Evolutionary conservation across 2,797 vertebrate genomes (phyloP), one percentile per base, ranked within the genome.

Genomic region (Hippocampus kuda): DNA sequence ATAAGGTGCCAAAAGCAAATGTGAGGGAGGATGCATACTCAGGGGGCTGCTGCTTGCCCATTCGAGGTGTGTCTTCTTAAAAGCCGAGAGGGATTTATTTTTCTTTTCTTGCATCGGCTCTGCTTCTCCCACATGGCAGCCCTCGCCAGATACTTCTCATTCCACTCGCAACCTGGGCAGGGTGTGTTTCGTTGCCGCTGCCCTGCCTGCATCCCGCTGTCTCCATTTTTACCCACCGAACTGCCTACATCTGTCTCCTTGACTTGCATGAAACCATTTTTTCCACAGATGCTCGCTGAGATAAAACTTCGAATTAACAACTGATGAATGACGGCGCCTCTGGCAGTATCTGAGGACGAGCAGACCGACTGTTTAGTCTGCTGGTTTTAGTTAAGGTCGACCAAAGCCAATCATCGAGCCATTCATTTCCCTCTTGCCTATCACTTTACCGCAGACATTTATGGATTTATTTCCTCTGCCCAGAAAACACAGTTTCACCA

Each of bases 61-160:
- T 86, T 86, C 65, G 79, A 88, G 84, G 84, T 90, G 86, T 88
- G 85, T 85, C 85, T 84, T 76, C 75, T 85, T 81, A 83, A 89
- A 88, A 78, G 79, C 81, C 74, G 69, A 68, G 41, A 24, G 61
- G 73, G 81, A 76, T 85, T 81, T 87, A 83, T 90, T 90, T 89
- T 87, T 82, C 77, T 86, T 89, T 83, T 81, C 88, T 87, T 85
- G 84, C 84, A 80, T 86, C 79, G 80, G 78, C 80, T 77, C 80
- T 51, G 77, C 75, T 83, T 88, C 86, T 87, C 84, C 86, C 88
- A 90, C 86, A 88, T 89, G 89, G 86, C 88, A 86, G 87, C 90
- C 88, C 86, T 89, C 88, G 88, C 85, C 82, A 90, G 85, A 89
- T 90, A 87, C 81, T 87, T 89, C 83, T 91, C 86, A 89, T 90